A percentile compares a stretch with the other conserved stretches of the same genome.
Evolutionary conservation across 2,888 invertebrate species (phyloP).

Genomic region (Nebria brevicollis): DNA sequence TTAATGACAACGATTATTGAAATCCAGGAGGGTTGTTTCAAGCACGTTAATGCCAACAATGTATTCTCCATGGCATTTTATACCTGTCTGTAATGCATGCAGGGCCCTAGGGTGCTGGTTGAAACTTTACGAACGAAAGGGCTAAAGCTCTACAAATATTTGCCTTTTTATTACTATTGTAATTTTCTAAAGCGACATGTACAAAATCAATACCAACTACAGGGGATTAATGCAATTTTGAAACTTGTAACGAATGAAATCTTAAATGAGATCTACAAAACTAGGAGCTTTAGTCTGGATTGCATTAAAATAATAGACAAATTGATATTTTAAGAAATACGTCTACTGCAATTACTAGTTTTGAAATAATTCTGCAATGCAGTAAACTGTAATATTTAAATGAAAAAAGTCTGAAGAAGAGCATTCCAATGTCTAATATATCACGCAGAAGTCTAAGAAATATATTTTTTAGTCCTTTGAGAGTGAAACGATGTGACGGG

Average conservation of each 20-base stretch:
- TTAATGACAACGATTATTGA: conserved; percentile 45
- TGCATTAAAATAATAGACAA: no score
- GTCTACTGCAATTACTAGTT: no score
- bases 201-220: neutral
- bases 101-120: neutral
- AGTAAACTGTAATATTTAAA: neutral
- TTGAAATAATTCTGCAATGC: neutral
- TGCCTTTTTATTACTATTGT: neutral
- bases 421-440: neutral
- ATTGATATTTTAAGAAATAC: no score
- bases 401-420: neutral
- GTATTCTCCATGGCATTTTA: conserved; percentile 41
- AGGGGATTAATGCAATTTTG: neutral
- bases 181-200: neutral
- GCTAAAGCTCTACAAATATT: neutral
- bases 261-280: no score
- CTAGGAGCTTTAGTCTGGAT: no score
- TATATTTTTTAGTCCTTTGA: neutral
- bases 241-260: neutral
- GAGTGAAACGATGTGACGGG: neutral
- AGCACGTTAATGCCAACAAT: conserved; percentile 41
- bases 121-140: neutral
- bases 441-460: neutral
- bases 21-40: conserved; percentile 36
- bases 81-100: conserved; percentile 4